Evolutionary conservation across 2,797 vertebrate genomes (phyloP).

Genomic region (Helostoma temminkii): DNA sequence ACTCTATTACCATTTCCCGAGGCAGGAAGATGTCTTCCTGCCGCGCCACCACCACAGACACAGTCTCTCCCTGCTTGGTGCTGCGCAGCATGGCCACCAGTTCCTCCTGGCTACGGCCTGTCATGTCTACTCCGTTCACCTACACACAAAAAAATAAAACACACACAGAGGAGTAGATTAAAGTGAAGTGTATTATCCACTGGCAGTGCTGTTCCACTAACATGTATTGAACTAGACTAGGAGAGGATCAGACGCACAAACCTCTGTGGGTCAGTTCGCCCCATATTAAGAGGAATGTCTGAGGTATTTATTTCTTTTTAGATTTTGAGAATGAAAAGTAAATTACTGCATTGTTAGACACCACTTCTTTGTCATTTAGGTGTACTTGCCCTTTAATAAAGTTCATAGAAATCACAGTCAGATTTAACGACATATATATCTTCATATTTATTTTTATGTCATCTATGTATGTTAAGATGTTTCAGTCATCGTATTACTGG

Average conservation of each 20-base stretch:
- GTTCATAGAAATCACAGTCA: too few species aligned
- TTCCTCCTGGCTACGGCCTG: conserved; percentile 91
- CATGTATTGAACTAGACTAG: not conserved
- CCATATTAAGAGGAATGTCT: not conserved
- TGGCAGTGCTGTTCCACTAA: conserved; percentile 16
- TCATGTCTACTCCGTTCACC: conserved; percentile 94
- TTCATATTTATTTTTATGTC: not conserved
- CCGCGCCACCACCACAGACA: conserved; percentile 87
- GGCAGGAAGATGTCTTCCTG: conserved; percentile 92
- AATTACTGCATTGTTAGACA: too few species aligned
- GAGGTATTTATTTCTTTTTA: too few species aligned
- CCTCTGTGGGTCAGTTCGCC: not conserved
- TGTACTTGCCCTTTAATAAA: too few species aligned
- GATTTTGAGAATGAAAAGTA: too few species aligned
- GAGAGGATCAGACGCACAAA: conserved; percentile 6
- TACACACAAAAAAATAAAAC: conserved; percentile 51
- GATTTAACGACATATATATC: too few species aligned
- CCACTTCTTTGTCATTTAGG: too few species aligned
- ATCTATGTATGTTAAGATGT: too few species aligned
- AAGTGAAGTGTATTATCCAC: conserved; percentile 21
- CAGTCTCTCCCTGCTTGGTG: conserved; percentile 92
- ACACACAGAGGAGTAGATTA: conserved; percentile 35
- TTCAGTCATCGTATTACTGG: not conserved
- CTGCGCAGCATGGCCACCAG: conserved; percentile 94
- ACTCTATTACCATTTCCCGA: conserved; percentile 89